A percentile compares a stretch with the other conserved stretches of the same genome.
Evolutionary conservation across 2,888 invertebrate genomes (phyloP).

Genomic region (Dendrolimus pini): DNA sequence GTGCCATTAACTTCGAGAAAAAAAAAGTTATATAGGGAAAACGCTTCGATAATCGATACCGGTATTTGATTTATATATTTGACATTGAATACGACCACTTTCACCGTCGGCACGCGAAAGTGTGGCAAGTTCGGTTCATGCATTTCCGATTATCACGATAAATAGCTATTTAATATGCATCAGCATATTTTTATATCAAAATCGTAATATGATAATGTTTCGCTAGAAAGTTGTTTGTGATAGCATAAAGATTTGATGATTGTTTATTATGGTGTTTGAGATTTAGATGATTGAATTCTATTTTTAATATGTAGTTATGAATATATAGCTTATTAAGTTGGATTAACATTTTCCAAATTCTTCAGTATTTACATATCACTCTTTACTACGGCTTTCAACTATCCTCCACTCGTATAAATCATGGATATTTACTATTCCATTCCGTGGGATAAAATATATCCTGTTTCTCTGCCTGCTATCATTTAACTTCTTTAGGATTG

Average conservation of each 20-base stretch:
- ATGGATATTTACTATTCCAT: no score
- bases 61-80: slow-evolving; percentile 2
- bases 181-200: not conserved
- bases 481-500: not conserved
- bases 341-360: no score
- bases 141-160: not conserved
- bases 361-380: no score
- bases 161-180: not conserved
- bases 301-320: no score
- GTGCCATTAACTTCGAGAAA: not conserved
- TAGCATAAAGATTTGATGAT: no score
- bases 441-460: no score
- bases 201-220: not conserved
- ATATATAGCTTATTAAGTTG: no score
- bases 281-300: no score
- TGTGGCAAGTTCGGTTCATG: slow-evolving; percentile 2
- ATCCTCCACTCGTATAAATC: no score
- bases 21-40: not conserved
- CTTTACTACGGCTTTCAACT: no score
- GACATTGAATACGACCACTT: slow-evolving; percentile 4
- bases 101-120: slow-evolving; percentile 4
- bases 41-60: not conserved
- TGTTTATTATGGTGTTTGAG: no score
- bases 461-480: no score
- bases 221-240: not conserved